Base-by-base conservation (phyloP, 2,797 vertebrate species). In the Clamator glandarius region DNA sequence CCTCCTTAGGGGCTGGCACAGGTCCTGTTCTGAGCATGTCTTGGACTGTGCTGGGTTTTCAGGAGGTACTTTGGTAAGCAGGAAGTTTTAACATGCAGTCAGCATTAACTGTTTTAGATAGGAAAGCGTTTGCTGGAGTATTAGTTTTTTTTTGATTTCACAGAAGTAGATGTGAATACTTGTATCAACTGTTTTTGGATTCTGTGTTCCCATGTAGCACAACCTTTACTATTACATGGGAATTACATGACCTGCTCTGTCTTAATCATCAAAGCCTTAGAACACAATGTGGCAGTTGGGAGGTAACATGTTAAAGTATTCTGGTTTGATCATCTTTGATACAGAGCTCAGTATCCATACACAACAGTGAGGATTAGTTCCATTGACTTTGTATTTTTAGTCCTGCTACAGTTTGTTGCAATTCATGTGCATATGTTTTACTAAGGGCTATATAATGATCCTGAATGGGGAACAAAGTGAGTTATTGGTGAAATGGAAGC, bases 391-490 rank as follows among this genome's bases (percentile, higher is more conserved):
- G 44, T 68, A 28, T 28, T 54, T 54, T 31, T 19, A 31, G 33
- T 48, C 42, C 42, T 89, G 59, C 73, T 72, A 21, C 6, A 11
- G 1, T 48, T 84, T n/a, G 29, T 86, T 94, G 84, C 51, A 20
- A 12, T 58, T 93, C 54, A 72, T 44, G 46, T 81, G 15, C 6
- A 9, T 90, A 36, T 28, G 20, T 96, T 97, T 95, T 90, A 39
- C 84, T 93, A 97, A 97, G 93, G 95, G 95, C 97, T 98, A 84
- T 98, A 84, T 69, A 66, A 69, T 6, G 36, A 88, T 92, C 29
- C 55, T 46, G 73, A 74, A 26, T 80, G 44, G 29, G 36, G 74
- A 82, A 76, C 25, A 29, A 59, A 75, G 68, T 28, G 90, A 61
- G 51, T 94, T 93, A 70, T 74, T 21, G 15, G 78, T 79, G 80